These are phyloP conservation scores for Astreopora myriophthalma DNA, from an alignment of 64 coral and sea anemone species.

Conservation along the genomic window DNA sequence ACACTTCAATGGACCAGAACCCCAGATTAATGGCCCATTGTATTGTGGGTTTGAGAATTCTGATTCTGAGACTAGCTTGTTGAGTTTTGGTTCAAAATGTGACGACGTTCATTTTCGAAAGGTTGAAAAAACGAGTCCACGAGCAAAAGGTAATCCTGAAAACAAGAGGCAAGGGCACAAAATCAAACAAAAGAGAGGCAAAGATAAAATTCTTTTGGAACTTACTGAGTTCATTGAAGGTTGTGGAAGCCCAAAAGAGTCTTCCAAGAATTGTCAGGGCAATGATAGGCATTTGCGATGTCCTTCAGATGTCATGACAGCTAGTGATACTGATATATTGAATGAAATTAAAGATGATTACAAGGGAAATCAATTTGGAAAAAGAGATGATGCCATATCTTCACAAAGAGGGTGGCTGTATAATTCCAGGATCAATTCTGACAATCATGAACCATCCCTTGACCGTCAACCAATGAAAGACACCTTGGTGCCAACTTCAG, in stretches of 20 bases:
- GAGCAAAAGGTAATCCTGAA: neutral
- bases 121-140: neutral
- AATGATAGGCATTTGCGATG: neutral
- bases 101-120: conserved; percentile 38
- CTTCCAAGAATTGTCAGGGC: neutral
- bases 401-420: neutral
- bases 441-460: neutral
- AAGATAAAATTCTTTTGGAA: conserved; percentile 89
- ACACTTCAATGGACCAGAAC: conserved; percentile 49
- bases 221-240: conserved; percentile 76
- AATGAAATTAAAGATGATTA: neutral
- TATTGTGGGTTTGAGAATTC: conserved; percentile 93
- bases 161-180: conserved; percentile 22
- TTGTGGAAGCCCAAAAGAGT: neutral
- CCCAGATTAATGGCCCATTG: conserved; percentile 80
- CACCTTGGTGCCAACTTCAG: neutral
- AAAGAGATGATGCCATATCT: neutral
- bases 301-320: neutral
- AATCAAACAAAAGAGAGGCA: conserved; percentile 67
- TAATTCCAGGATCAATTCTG: neutral
- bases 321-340: neutral
- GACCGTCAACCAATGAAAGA: neutral
- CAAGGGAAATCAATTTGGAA: neutral
- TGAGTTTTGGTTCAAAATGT: conserved; percentile 49
- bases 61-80: conserved; percentile 84